phyloP scores from a whole-genome alignment of 2,888 invertebrate genomes.

The Macropis europaea region DNA sequence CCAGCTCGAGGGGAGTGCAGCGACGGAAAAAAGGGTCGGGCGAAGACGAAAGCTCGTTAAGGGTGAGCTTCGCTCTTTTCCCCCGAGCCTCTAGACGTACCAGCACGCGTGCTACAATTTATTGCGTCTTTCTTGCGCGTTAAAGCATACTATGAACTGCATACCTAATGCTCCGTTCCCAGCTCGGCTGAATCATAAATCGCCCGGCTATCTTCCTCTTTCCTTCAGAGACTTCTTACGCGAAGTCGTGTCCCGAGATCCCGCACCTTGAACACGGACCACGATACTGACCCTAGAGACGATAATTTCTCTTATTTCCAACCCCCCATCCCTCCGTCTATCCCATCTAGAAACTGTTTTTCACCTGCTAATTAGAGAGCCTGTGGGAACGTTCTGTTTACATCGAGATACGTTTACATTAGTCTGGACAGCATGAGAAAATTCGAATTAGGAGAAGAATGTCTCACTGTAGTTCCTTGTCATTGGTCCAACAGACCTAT shows the following conservation, averaged over 20 bases:
- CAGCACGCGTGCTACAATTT: slow-evolving; percentile 71
- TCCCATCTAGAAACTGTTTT: no score
- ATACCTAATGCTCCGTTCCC: slow-evolving; percentile 70
- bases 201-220: slow-evolving; percentile 44
- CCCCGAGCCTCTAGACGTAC: slow-evolving; percentile 52
- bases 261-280: slow-evolving; percentile 31
- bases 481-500: no score
- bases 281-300: slow-evolving; percentile 2
- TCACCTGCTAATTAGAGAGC: no score
- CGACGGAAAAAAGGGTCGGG: neutral
- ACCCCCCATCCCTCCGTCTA: no score
- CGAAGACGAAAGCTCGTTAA: slow-evolving; percentile 51
- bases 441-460: no score
- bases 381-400: no score
- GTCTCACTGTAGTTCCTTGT: no score
- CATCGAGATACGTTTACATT: no score
- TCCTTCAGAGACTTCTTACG: slow-evolving; percentile 41
- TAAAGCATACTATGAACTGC: slow-evolving; percentile 71
- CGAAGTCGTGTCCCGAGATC: slow-evolving; percentile 34
- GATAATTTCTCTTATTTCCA: slow-evolving; percentile 14
- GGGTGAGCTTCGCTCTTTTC: slow-evolving; percentile 36
- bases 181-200: slow-evolving; percentile 72
- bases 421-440: no score
- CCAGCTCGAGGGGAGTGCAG: slow-evolving; percentile 5
- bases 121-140: slow-evolving; percentile 73